Conservation (phyloP, 37 sponge, comb jelly and placozoan species). For the Eunapius fragilis region DNA sequence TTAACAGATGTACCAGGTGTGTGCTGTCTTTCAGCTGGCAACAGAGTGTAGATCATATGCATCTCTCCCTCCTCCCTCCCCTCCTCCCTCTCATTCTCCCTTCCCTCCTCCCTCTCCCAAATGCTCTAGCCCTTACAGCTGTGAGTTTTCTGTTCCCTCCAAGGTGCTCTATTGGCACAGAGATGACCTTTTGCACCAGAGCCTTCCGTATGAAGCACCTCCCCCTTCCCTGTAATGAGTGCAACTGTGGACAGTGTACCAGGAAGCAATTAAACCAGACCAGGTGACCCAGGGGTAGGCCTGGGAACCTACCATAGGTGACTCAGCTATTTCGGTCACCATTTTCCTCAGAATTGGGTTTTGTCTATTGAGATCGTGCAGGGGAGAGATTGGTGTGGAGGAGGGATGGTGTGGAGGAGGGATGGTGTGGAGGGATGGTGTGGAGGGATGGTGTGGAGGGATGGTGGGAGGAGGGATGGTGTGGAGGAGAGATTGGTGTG, state of each 20-base stretch:
- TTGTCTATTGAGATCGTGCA: constrained; percentile 19
- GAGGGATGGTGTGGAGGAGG: not conserved
- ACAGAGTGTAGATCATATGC: not conserved
- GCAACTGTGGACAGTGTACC: constrained; percentile 16
- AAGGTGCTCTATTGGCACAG: constrained; percentile 80
- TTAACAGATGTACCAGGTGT: too few relatives aligned
- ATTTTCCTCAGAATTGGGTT: constrained; percentile 64
- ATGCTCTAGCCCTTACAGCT: constrained; percentile 8
- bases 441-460: not conserved
- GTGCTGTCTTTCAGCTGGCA: too few relatives aligned
- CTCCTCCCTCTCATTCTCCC: not conserved
- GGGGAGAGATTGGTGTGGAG: not conserved
- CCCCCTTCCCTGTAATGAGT: constrained; percentile 51
- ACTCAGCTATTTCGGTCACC: constrained; percentile 19
- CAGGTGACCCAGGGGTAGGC: not conserved
- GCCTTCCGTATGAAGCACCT: constrained; percentile 74
- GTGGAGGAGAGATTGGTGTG: not conserved
- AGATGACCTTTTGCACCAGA: constrained; percentile 62
- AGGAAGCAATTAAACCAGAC: not conserved
- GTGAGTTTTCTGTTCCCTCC: constrained; percentile 61
- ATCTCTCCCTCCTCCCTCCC: not conserved
- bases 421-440: not conserved
- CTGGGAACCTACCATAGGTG: constrained; percentile 34
- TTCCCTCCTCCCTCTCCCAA: not conserved
- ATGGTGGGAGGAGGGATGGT: not conserved